phyloP scores from a whole-genome alignment of 2,113 vertebrate species.

The Sula dactylatra region DNA sequence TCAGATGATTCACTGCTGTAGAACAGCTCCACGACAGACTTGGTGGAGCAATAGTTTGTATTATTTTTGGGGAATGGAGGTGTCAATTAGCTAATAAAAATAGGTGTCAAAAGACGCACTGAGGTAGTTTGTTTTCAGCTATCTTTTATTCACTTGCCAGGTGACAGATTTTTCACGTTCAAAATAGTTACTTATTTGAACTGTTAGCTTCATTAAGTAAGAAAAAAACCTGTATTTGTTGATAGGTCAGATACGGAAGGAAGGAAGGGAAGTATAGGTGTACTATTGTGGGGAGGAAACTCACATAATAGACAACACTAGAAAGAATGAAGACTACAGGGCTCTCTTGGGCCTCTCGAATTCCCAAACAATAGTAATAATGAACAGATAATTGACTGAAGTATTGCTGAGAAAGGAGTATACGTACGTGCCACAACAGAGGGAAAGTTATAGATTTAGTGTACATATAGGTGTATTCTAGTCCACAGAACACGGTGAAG shows the following conservation, averaged over 20 bases:
- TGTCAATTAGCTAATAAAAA: neutral
- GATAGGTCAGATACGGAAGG: neutral
- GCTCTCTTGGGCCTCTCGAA: neutral
- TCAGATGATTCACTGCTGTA: too few species aligned
- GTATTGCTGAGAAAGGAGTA: neutral
- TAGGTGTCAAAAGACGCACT: neutral
- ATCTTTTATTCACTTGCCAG: neutral
- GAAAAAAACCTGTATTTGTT: neutral
- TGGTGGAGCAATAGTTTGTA: neutral
- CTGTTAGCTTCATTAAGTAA: neutral
- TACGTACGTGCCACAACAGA: neutral
- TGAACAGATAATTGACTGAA: too few species aligned
- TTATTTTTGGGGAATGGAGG: neutral
- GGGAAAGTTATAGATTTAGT: neutral
- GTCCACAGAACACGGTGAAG: neutral
- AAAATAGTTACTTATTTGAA: neutral
- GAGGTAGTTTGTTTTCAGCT: neutral
- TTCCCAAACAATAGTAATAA: neutral
- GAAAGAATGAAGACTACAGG: accelerated
- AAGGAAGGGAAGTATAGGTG: too few species aligned
- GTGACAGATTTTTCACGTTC: neutral
- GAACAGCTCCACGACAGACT: neutral
- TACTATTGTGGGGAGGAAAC: neutral
- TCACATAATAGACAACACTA: neutral
- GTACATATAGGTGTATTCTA: neutral